Evolutionary conservation across 2,113 vertebrate species (phyloP), one percentile per base, ranked within the genome.

Genomic region (Scomber colias): DNA sequence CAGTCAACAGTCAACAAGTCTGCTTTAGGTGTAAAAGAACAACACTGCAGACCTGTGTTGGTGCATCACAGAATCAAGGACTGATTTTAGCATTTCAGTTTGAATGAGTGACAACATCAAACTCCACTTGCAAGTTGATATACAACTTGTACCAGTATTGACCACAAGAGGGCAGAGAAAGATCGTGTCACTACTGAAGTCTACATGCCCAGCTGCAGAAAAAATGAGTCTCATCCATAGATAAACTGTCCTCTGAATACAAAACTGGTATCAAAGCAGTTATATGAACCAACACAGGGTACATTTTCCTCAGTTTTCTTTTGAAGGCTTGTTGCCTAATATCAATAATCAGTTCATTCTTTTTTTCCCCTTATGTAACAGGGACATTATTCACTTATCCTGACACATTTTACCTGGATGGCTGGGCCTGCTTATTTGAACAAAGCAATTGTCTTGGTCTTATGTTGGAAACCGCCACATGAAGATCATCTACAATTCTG

Each of bases 91-190:
- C 14, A 5, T 40, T 54, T 70, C 51, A 35, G 51, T 68, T 68
- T 78, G 57, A 44, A 13, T 13, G 44, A 11, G 3, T 17, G 69
- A 49, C 49, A 3, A 9, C 44, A 40, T 65, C 3, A 2, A 19
- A 17, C 30, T 66, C 27, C 55, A 75, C 44, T 40, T 78, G 2
- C 35, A 40, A 4, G 48, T 1, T 11, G 40, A 77, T 5, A 8
- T 54, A 44, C 75, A 44, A 56, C 31, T 31, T 50, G 19, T 77
- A 64, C 63, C 35, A 71, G 21, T 9, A 7, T 17, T 24, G 49
- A 19, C 85, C 87, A 88, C 81, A 49, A 59, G 80, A 77, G 84
- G 79, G 87, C 71, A 79, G 40, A 75, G 3, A 31, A 11, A 15
- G 13, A 30, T 51, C 21, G 50, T 2, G 5, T 71, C 21, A 6